Conservation (phyloP, 2,888 invertebrate genomes). For the Hemicrepidius hirtus region DNA sequence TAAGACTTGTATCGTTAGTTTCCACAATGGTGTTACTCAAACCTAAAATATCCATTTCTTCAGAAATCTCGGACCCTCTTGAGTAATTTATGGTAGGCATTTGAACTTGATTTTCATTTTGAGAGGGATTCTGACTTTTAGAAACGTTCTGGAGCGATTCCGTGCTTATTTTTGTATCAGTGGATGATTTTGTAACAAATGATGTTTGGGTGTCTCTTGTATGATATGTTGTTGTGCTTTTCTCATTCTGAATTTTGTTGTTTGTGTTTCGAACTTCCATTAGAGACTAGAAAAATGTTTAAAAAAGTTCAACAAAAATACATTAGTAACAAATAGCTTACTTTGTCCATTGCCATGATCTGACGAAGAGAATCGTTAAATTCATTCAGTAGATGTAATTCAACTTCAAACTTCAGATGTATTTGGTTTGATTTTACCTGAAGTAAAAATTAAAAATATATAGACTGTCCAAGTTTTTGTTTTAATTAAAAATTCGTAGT, state of each 20-base stretch:
- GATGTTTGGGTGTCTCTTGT: constrained; percentile 65
- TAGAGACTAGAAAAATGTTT: constrained; percentile 53
- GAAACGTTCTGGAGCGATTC: background rate
- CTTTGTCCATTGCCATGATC: constrained; percentile 75
- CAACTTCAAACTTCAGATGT: constrained; percentile 77
- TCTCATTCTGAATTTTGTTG: constrained; percentile 18
- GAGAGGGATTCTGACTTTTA: background rate
- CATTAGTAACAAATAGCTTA: constrained; percentile 49
- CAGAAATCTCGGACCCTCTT: constrained; percentile 62
- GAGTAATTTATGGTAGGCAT: constrained; percentile 64
- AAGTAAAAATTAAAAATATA: constrained; percentile 19
- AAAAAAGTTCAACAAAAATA: no score
- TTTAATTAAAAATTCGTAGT: no score
- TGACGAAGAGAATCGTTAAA: constrained; percentile 77
- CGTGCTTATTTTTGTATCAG: constrained; percentile 13
- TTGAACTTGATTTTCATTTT: constrained; percentile 36
- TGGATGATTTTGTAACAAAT: constrained; percentile 42
- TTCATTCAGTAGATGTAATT: constrained; percentile 77
- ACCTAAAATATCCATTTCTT: constrained; percentile 37
- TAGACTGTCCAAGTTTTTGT: no score
- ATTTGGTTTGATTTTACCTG: constrained; percentile 72
- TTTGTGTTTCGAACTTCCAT: constrained; percentile 57
- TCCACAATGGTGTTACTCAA: constrained; percentile 46
- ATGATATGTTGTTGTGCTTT: constrained; percentile 3
- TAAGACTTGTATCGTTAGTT: constrained; percentile 42